These are phyloP conservation scores for Drosophila seguyi DNA, from an alignment of 1,140 invertebrate species.

Conservation along the genomic window DNA sequence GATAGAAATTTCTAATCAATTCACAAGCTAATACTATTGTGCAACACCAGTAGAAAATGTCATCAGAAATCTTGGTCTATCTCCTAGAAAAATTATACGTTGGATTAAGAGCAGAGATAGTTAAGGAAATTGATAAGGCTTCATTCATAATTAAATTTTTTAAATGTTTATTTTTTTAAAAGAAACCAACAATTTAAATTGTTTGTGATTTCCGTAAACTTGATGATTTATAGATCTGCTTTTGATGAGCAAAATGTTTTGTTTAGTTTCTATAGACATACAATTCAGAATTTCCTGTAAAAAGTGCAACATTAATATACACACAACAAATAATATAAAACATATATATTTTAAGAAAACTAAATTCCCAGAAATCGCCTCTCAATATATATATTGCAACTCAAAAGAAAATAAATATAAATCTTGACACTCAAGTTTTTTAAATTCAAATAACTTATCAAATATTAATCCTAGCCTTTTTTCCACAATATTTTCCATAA, in stretches of 20 bases:
- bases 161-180: neutral
- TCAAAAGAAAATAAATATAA: too few species aligned
- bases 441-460: neutral
- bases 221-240: neutral
- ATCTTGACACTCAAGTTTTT: too few species aligned
- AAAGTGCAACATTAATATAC: too few species aligned
- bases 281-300: too few species aligned
- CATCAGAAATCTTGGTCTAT: neutral
- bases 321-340: too few species aligned
- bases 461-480: neutral
- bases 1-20: too few species aligned
- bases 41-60: conserved; percentile 1
- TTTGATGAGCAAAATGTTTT: neutral
- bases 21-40: neutral
- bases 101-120: neutral
- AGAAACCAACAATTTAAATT: too few species aligned
- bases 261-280: neutral
- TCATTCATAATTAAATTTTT: too few species aligned
- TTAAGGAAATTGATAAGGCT: neutral
- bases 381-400: too few species aligned
- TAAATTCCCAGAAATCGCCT: neutral
- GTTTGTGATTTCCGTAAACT: too few species aligned
- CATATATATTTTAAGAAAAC: neutral
- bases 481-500: neutral
- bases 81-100: neutral